Evolutionary conservation across 2,797 vertebrate genomes (phyloP), one percentile per base, ranked within the genome.

Genomic region (Crenuchus spilurus): DNA sequence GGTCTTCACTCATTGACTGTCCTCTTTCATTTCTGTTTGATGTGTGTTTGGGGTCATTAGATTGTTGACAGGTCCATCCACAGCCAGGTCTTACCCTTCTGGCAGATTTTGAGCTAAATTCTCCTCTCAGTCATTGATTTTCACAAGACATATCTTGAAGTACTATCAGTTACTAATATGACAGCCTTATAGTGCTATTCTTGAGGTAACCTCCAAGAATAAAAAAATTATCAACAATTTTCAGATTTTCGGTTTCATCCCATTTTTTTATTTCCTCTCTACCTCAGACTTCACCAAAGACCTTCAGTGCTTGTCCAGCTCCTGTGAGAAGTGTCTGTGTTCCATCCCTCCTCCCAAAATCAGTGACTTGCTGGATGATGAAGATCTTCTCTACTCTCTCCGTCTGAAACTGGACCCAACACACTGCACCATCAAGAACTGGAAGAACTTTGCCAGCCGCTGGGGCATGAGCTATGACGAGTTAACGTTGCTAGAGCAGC

Each of bases 381-480:
- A 96, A 84, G 97, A 99, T 86, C 93, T 99, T 41, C 87, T 99
- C 78, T 97, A 98, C 78, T 91, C 86, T 72, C 92, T 99, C 82
- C 92, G 95, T 52, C 92, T 98, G 83, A 99, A 99, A 85, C 89
- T 99, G 86, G 97, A 99, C 84, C 95, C 97, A 0, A 95, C 92
- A 78, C 95, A 99, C 87, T 97, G 96, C 75, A 97, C 97, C n/a
- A 92, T 99, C 82, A 99, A 99, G 88, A 99, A 99, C 92, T 99
- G 97, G 97, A 97, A 97, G 90, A 98, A 99, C 91, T 96, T 99
- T 90, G 97, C 97, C 2, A 99, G 97, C 87, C 97, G 96, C 60
- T 99, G 97, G 97, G 97, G 97, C 26, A 99, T 99, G 97, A 95
- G 94, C 78, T 98, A 98, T 0, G 97, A 99, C 4, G 97, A 99